phyloP scores from a whole-genome alignment of 2,888 invertebrate genomes.

The Cephalotes varians region DNA sequence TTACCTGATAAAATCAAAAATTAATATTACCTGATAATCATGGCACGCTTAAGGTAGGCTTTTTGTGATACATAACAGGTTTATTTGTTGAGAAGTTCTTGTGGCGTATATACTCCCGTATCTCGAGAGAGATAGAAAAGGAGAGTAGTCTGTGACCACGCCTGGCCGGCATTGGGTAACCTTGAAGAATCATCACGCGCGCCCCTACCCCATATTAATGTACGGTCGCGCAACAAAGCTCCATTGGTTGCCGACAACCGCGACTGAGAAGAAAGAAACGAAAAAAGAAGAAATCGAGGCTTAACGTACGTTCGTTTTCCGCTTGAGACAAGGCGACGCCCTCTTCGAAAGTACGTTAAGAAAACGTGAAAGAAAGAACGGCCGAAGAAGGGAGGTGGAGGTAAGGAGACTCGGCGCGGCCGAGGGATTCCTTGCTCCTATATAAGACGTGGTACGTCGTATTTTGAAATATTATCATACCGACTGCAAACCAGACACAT shows the following conservation, averaged over 20 bases:
- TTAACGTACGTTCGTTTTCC: constrained; percentile 49
- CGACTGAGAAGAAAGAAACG: constrained; percentile 41
- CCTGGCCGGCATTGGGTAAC: constrained; percentile 48
- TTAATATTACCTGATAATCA: background rate
- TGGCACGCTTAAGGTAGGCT: background rate
- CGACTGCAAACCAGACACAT: constrained; percentile 64
- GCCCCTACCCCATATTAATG: constrained; percentile 65
- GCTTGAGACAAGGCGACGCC: constrained; percentile 60
- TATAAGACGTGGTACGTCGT: constrained; percentile 64
- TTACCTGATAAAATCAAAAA: background rate
- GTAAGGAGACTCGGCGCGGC: constrained; percentile 57
- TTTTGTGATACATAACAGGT: background rate
- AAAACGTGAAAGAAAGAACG: constrained; percentile 27
- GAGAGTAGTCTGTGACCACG: constrained; percentile 58
- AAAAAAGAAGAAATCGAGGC: constrained; percentile 53
- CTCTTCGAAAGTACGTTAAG: constrained; percentile 44
- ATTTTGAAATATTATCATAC: constrained; percentile 62
- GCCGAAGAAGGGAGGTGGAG: constrained; percentile 44
- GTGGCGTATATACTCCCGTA: constrained; percentile 24
- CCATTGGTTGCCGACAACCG: constrained; percentile 66
- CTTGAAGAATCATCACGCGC: constrained; percentile 58
- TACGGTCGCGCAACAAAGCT: constrained; percentile 70
- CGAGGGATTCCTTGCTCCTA: constrained; percentile 60
- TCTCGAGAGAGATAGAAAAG: constrained; percentile 49
- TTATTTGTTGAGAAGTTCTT: constrained; percentile 42